Base-by-base conservation (phyloP, 92 coral and sea anemone genomes). In the Phenganax subtilis region DNA sequence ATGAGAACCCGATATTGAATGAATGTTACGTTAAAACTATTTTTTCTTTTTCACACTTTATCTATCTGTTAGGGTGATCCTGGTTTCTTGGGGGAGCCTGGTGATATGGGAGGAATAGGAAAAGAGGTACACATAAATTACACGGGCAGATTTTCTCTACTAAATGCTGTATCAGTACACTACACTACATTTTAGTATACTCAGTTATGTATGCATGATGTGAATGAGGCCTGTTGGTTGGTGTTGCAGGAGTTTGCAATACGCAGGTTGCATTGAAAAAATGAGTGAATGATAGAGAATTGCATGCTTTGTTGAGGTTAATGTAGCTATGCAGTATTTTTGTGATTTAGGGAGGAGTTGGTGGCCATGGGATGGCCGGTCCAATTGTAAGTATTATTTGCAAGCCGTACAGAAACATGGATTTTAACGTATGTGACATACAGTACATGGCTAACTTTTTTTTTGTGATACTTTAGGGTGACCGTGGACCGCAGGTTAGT, bases 11-110 rank as follows among this genome's bases (percentile, higher is more conserved):
- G 20, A 6, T 59, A 59, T 14, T 59, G 17, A 59, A 25, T 59
- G 16, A 37, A 37, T 59, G 65, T 59, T 59, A 14, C 7, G 12
- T 58, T 25, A 10, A 10, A 59, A 0, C 65, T 59, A 25, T 59
- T 14, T 59, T 14, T 59, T 2, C n/a, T 59, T 6, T 20, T 14
- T 59, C 65, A 59, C 65, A 14, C 12, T 14, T 12, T 6, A 14
- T 14, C 6, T 10, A 59, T 61, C 67, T 14, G 25, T 17, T 61
- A 61, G 80, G 80, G 80, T 75, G 80, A 75, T 75, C 63, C 80
- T 55, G 80, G 80, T 20, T 54, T 12, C 31, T 65, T 75, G 55
- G 80, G 80, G 14, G 51, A 16, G 16, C 16, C 65, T 30, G 80
- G 80, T 12, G 63, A 14, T 75, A 30, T 55, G 52, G 80, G 80